These are phyloP conservation scores for Dicrurus megarhynchus DNA, from an alignment of 2,113 vertebrate genomes.

Conservation along the genomic window DNA sequence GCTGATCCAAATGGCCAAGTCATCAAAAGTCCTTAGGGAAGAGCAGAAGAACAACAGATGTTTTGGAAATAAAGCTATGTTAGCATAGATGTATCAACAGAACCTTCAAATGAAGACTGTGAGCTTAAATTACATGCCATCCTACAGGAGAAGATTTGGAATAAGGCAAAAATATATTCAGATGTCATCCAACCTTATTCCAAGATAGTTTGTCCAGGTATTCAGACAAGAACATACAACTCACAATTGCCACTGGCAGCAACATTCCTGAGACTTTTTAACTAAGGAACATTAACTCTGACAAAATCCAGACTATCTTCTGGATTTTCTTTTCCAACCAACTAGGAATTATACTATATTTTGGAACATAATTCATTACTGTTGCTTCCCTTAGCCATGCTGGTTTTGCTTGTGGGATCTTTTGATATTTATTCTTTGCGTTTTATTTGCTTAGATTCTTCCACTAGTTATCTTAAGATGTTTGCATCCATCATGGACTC, in stretches of 20 bases:
- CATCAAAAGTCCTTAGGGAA: background rate
- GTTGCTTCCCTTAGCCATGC: background rate
- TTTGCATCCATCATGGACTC: background rate
- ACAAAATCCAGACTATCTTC: background rate
- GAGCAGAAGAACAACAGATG: background rate
- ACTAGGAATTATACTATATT: background rate
- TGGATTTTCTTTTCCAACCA: background rate
- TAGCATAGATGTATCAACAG: background rate
- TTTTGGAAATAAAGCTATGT: background rate
- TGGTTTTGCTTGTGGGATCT: background rate
- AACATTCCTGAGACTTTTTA: background rate
- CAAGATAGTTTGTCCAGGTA: background rate
- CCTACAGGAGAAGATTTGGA: background rate
- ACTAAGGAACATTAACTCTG: background rate
- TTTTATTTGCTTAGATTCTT: background rate
- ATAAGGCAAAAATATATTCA: background rate
- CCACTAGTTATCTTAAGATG: background rate
- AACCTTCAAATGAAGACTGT: background rate
- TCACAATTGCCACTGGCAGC: background rate
- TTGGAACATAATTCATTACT: background rate
- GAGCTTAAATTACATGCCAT: background rate
- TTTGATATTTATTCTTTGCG: background rate
- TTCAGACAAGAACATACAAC: background rate
- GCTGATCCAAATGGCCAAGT: background rate
- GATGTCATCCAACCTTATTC: background rate